Conservation (phyloP, 2,888 invertebrate species). For the Lasius platythorax region DNA sequence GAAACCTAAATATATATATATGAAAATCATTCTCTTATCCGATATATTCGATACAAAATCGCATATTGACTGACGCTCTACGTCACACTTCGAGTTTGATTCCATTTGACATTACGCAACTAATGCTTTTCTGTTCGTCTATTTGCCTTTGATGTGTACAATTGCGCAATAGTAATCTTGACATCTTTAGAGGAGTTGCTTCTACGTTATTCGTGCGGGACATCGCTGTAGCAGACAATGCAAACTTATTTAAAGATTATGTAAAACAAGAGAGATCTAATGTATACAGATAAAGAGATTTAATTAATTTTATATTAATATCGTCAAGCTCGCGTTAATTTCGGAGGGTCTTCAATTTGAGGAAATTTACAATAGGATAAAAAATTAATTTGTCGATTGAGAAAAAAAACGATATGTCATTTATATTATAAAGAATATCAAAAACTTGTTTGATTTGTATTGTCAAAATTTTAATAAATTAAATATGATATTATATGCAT, state of each 20-base stretch:
- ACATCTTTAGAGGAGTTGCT: constrained; percentile 47
- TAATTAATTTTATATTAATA: background rate
- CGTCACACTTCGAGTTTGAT: background rate
- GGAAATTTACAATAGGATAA: background rate
- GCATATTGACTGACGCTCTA: background rate
- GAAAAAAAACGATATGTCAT: background rate
- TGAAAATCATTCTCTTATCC: background rate
- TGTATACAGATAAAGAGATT: background rate
- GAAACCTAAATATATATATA: background rate
- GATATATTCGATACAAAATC: background rate
- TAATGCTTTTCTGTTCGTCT: background rate
- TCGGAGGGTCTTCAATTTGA: background rate
- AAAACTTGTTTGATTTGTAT: background rate
- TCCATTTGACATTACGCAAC: constrained; percentile 32
- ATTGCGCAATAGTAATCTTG: constrained; percentile 56
- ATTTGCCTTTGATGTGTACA: constrained; percentile 14
- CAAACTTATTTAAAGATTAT: background rate
- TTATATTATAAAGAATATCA: background rate
- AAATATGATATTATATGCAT: background rate
- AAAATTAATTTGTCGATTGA: background rate
- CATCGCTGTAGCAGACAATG: background rate
- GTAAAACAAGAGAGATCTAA: background rate
- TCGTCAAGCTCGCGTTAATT: background rate
- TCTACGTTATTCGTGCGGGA: constrained; percentile 37
- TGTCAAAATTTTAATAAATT: background rate